Percentiles rank a stretch among this genome's conserved stretches.
Conservation (phyloP, 2,113 vertebrate species). For the Eleginops maclovinus region DNA sequence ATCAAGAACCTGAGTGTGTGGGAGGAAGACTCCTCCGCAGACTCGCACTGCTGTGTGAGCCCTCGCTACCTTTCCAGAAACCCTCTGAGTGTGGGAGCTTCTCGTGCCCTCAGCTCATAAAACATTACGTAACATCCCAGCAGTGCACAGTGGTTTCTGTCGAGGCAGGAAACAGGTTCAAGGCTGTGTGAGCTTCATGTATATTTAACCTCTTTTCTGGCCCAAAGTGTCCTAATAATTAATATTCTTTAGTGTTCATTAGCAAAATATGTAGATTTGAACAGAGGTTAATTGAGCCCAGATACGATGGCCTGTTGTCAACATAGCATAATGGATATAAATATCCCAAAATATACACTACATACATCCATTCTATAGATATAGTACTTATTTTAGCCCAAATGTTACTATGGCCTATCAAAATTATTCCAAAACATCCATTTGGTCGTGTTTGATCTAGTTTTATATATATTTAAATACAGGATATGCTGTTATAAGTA, state of each 20-base stretch:
- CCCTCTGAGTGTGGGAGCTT: constrained; percentile 50
- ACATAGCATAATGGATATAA: too few relatives aligned
- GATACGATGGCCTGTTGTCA: background rate
- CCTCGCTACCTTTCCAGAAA: constrained; percentile 43
- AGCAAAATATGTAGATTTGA: background rate
- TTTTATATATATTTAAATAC: too few relatives aligned
- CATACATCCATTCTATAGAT: too few relatives aligned
- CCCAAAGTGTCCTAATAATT: background rate
- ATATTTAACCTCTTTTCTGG: background rate
- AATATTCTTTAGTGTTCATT: background rate
- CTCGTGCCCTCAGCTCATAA: constrained; percentile 35
- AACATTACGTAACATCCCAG: constrained; percentile 56
- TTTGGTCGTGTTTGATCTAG: too few relatives aligned
- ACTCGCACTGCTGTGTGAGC: constrained; percentile 27
- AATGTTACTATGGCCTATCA: too few relatives aligned
- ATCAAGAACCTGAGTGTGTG: constrained; percentile 60
- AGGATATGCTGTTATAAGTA: too few relatives aligned
- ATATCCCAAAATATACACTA: too few relatives aligned
- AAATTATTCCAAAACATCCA: too few relatives aligned
- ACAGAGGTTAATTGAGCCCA: background rate
- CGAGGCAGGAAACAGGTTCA: constrained; percentile 23
- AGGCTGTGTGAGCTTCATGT: constrained; percentile 8
- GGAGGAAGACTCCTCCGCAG: constrained; percentile 69
- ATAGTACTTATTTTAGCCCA: too few relatives aligned
- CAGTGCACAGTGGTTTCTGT: background rate